Conservation (phyloP, 2,888 invertebrate species). For the Isoperla grammatica region DNA sequence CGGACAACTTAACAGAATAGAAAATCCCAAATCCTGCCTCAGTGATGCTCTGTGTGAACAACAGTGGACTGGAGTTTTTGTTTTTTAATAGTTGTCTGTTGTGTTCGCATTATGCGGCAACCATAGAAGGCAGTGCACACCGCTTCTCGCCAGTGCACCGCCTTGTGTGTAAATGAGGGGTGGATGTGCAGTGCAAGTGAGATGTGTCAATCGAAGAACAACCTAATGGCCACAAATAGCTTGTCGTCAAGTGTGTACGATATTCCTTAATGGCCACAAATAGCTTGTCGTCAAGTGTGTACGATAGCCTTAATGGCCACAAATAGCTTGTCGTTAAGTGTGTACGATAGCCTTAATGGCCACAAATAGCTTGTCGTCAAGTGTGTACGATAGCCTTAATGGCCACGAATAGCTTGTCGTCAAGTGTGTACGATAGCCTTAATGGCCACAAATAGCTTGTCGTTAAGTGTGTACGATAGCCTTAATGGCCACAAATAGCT, state of each 20-base stretch:
- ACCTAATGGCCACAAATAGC: neutral
- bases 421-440: neutral
- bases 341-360: neutral
- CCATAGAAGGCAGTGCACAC: neutral
- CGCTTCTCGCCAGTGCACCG: neutral
- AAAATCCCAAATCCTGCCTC: neutral
- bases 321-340: neutral
- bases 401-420: neutral
- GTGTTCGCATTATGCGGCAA: neutral
- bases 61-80: neutral
- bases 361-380: neutral
- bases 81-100: neutral
- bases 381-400: neutral
- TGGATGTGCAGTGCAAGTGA: neutral
- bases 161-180: constrained; percentile 2
- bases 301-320: neutral
- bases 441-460: neutral
- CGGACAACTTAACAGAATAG: constrained; percentile 2
- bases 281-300: neutral
- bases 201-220: constrained; percentile 4
- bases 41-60: too few species aligned
- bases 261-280: neutral
- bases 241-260: neutral
- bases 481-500: neutral
- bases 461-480: neutral